Base-by-base conservation (phyloP, 2,797 vertebrate species). In the Leptatherina wallacei region DNA sequence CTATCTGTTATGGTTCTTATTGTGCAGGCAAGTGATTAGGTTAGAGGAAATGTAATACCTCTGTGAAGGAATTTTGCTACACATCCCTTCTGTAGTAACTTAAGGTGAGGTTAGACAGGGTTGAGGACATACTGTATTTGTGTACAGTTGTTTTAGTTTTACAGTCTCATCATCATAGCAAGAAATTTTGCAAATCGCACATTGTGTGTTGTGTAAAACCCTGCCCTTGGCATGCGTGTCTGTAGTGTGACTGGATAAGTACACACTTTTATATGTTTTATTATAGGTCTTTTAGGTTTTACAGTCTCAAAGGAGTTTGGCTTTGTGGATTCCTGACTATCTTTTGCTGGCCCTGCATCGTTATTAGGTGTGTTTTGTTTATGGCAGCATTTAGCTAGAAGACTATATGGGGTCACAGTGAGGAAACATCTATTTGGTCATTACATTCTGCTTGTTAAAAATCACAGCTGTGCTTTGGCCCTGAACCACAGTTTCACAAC, bases 21-120 rank as follows among this genome's bases (percentile, higher is more conserved):
- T 94, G 91, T 93, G 90, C 75, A 68, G 69, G 71, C 61, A 69
- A 85, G 83, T 77, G 82, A 92, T 91, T 88, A 91, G 86, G 85
- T 93, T 82, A 71, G 78, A 68, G 81, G 87, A 89, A 93, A 93
- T 94, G 88, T 92, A 94, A 93, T 91, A 93, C 89, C 80, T 76
- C 76, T 78, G 83, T 72, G 79, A 75, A 81, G 77, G 80, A 87
- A 73, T 91, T 89, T 76, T 85, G 71, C 80, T 65, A 61, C 60
- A 60, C 79, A 61, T 78, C 73, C 72, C 77, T 68, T 51, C 76
- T 65, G 67, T 80, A 73, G 81, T 77, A 71, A 75, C 80, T 77
- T 69, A 30, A 20, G 57, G 35, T 35, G 57, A 83, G 56, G 62
- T 80, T 63, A 64, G 69, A 69, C 69, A 54, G 56, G 82, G 61